These are phyloP conservation scores for Alethe diademata DNA, from an alignment of 2,113 vertebrate genomes.

Conservation along the genomic window DNA sequence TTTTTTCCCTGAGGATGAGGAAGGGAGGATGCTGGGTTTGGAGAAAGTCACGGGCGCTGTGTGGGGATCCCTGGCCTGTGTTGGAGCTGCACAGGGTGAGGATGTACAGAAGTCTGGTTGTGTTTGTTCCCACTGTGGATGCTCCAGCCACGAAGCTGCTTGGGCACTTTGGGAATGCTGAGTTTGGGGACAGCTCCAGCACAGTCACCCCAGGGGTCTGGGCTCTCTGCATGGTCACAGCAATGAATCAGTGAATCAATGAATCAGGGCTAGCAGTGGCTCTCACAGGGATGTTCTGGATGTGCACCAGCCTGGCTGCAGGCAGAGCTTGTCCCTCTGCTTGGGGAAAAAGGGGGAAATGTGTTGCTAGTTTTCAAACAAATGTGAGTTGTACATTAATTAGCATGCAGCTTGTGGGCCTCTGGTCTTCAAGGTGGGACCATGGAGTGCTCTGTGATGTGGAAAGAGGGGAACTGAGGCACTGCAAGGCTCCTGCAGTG, in stretches of 20 bases:
- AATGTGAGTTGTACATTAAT: not conserved
- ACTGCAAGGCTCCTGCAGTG: not conserved
- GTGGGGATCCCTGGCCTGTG: not conserved
- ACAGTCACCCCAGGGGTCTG: not conserved
- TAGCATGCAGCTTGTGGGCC: accelerated
- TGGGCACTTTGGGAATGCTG: accelerated
- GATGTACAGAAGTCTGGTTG: accelerated
- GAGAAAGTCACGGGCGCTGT: accelerated
- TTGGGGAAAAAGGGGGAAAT: not conserved
- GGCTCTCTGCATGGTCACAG: not conserved
- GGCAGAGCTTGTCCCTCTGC: not conserved
- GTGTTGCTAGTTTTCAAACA: not conserved
- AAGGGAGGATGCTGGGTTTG: not conserved
- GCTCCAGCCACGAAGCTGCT: not conserved
- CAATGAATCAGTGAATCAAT: not conserved
- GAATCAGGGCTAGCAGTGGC: not conserved
- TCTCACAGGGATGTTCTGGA: not conserved
- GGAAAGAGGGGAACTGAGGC: not conserved
- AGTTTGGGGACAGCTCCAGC: not conserved
- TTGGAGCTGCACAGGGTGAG: not conserved
- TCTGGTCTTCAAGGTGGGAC: not conserved
- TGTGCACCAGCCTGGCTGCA: not conserved
- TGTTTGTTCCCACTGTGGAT: too few species aligned
- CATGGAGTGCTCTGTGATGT: not conserved
- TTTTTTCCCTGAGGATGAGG: not conserved